phyloP scores from a whole-genome alignment of 2,888 invertebrate genomes.

The Elegia similella region DNA sequence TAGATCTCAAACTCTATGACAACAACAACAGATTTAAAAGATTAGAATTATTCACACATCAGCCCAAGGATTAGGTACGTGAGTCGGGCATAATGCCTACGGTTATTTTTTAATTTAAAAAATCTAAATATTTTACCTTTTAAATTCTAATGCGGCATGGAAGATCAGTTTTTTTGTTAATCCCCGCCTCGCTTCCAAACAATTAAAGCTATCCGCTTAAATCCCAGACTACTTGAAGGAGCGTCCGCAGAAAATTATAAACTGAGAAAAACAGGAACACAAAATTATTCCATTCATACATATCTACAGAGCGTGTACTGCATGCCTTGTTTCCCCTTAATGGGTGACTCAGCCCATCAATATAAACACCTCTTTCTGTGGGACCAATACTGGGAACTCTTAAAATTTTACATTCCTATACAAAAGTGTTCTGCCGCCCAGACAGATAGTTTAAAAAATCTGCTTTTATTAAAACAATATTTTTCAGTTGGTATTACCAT shows the following conservation, averaged over 20 bases:
- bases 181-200: constrained; percentile 61
- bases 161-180: constrained; percentile 40
- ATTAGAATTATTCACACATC: background rate
- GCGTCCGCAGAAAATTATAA: constrained; percentile 37
- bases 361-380: no score
- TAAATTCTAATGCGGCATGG: constrained; percentile 13
- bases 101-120: constrained; percentile 15
- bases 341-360: no score
- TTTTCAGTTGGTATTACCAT: no score
- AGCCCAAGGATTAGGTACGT: background rate
- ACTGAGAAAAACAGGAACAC: background rate
- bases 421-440: no score
- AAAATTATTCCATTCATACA: no score
- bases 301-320: no score
- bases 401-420: no score
- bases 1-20: background rate
- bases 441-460: no score
- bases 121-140: constrained; percentile 15
- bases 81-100: background rate
- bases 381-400: no score
- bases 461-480: no score
- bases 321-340: no score
- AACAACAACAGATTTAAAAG: background rate
- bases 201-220: constrained; percentile 70
- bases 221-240: constrained; percentile 49